phyloP scores from a whole-genome alignment of 2,888 invertebrate species.

The Syrista parreyssii region DNA sequence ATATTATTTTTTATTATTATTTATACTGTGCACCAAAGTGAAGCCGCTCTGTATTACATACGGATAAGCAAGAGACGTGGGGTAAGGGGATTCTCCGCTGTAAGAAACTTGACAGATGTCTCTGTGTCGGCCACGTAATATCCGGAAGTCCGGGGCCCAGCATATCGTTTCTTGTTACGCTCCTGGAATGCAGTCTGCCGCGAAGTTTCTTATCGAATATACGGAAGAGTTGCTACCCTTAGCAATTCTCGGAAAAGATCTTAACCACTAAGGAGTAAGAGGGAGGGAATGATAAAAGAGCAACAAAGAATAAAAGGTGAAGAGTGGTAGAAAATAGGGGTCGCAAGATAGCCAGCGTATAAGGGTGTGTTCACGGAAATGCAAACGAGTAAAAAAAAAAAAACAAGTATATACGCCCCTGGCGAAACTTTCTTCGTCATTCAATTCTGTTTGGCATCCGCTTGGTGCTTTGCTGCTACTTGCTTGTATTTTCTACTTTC shows the following conservation, averaged over 20 bases:
- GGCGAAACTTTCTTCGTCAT: neutral
- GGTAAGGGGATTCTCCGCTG: neutral
- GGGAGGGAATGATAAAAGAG: neutral
- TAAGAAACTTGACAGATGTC: slow-evolving; percentile 21
- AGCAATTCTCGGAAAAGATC: neutral
- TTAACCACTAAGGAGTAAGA: neutral
- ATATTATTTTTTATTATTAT: no score
- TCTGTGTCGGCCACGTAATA: slow-evolving; percentile 16
- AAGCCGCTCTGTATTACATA: neutral
- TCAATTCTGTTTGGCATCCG: neutral
- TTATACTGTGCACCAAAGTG: neutral
- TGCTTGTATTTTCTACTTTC: neutral
- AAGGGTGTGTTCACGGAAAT: neutral
- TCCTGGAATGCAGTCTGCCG: neutral
- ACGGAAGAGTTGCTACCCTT: neutral
- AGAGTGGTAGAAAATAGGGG: neutral
- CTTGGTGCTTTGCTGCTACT: neutral
- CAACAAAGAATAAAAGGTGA: neutral
- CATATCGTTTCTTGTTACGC: slow-evolving; percentile 8
- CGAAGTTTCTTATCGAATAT: neutral
- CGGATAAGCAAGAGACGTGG: neutral
- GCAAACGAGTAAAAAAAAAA: neutral
- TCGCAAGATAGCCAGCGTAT: neutral
- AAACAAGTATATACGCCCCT: no score
- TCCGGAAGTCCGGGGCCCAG: slow-evolving; percentile 14